Evolutionary conservation across 1,140 invertebrate genomes (phyloP).

Genomic region (Drosophila teissieri): DNA sequence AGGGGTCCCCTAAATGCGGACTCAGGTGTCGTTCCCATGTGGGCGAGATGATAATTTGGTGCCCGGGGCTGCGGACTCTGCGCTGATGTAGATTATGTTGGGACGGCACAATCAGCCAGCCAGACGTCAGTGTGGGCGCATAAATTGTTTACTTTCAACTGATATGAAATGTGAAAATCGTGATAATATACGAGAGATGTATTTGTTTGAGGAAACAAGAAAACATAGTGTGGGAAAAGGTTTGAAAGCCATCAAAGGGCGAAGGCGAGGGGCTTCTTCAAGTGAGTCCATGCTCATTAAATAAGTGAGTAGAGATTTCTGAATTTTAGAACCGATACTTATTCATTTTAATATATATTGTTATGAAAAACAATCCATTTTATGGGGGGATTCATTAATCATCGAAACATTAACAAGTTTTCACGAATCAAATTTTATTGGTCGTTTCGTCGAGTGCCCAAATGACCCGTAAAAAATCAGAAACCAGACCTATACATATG

Average conservation of each 20-base stretch:
- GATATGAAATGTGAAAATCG: slow-evolving; percentile 73
- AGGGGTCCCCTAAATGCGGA: slow-evolving; percentile 66
- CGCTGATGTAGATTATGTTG: slow-evolving; percentile 75
- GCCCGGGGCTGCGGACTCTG: slow-evolving; percentile 18
- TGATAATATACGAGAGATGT: slow-evolving; percentile 53
- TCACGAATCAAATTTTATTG: slow-evolving; percentile 27
- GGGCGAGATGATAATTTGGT: slow-evolving; percentile 63
- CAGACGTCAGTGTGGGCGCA: slow-evolving; percentile 77
- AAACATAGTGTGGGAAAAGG: slow-evolving; percentile 59
- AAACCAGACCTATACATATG: slow-evolving; percentile 39
- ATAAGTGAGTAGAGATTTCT: no score
- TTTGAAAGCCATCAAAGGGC: slow-evolving; percentile 7
- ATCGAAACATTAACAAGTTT: slow-evolving; percentile 33
- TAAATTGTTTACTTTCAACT: slow-evolving; percentile 67
- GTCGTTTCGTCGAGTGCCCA: slow-evolving; percentile 39
- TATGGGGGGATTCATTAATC: slow-evolving; percentile 15
- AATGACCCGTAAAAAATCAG: slow-evolving; percentile 41
- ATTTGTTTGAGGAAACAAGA: slow-evolving; percentile 5
- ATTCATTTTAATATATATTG: no score
- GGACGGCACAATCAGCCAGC: slow-evolving; percentile 62
- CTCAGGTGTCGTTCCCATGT: slow-evolving; percentile 75
- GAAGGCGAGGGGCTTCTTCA: slow-evolving; percentile 6
- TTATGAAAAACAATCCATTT: no score
- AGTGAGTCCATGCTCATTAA: slow-evolving; percentile 33
- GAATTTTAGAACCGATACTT: no score